phyloP scores from a whole-genome alignment of 92 coral and sea anemone species.

The Siderastrea siderea region DNA sequence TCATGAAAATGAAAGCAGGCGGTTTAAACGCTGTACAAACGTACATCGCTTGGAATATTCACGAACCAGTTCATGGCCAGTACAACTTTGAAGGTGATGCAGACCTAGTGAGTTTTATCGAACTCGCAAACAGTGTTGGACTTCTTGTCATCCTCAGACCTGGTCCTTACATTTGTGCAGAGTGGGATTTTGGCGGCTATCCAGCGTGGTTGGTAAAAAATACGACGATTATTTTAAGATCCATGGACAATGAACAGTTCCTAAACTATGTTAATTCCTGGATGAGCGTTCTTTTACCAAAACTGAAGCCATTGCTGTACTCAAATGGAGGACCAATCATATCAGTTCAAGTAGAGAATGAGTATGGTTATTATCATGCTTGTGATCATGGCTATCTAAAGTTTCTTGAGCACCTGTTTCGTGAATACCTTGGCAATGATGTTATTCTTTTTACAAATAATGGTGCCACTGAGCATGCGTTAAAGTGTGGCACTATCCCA shows the following conservation, averaged over 20 bases:
- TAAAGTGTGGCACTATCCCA: conserved; percentile 86
- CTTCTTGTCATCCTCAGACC: conserved; percentile 57
- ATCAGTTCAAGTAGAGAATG: conserved; percentile 94
- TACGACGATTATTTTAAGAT: conserved; percentile 77
- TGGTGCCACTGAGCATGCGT: conserved; percentile 50
- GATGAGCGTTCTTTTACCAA: conserved; percentile 88
- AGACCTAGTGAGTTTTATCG: too few species aligned
- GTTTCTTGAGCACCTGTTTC: conserved; percentile 81
- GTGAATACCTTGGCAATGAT: conserved; percentile 79
- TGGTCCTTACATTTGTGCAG: conserved; percentile 96
- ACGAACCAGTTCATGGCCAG: too few species aligned
- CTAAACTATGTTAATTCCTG: conserved; percentile 89
- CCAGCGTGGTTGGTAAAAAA: conserved; percentile 95
- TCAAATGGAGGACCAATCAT: conserved; percentile 92
- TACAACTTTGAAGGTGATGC: too few species aligned
- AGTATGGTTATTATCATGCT: conserved; percentile 78
- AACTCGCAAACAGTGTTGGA: too few species aligned
- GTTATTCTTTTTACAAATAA: conserved; percentile 84
- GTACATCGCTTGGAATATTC: too few species aligned
- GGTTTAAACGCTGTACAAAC: too few species aligned
- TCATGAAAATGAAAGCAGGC: too few species aligned
- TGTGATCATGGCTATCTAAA: conserved; percentile 90
- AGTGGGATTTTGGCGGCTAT: conserved; percentile 97
- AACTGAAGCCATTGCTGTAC: conserved; percentile 81
- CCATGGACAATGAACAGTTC: conserved; percentile 73